A percentile compares a stretch with the other conserved stretches of the same genome.
Conservation (phyloP, 1,140 invertebrate species). For the Tetramorium alpestre region DNA sequence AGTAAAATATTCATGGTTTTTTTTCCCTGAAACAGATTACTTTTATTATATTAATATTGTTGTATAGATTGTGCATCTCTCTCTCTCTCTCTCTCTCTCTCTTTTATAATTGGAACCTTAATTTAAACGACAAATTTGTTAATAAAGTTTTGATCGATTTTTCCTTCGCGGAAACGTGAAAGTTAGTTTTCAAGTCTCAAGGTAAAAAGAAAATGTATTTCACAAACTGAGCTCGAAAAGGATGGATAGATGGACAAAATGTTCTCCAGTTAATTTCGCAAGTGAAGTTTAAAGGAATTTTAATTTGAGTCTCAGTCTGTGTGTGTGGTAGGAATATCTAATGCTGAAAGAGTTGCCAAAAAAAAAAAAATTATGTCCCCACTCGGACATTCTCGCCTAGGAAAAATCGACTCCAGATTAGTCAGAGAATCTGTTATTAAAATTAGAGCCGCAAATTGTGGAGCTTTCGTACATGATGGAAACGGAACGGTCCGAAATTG, state of each 20-base stretch:
- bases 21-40: not conserved
- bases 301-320: not conserved
- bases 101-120: not conserved
- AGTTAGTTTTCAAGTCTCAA: not conserved
- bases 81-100: no score
- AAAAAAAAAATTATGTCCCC: not conserved
- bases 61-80: not conserved
- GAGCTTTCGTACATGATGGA: not conserved
- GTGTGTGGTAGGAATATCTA: not conserved
- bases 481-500: slow-evolving; percentile 22
- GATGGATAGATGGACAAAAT: not conserved
- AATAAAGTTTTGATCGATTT: not conserved
- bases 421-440: slow-evolving; percentile 36
- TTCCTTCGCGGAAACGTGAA: not conserved
- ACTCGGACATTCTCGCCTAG: not conserved
- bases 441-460: slow-evolving; percentile 15
- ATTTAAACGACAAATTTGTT: not conserved
- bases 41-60: not conserved
- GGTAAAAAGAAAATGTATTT: not conserved
- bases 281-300: not conserved
- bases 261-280: slow-evolving; percentile 1
- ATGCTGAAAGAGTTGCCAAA: not conserved
- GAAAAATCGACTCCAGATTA: slow-evolving; percentile 19
- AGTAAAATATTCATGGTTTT: not conserved
- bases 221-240: not conserved